phyloP scores from a whole-genome alignment of 2,113 vertebrate species.

The Xenopus borealis region DNA sequence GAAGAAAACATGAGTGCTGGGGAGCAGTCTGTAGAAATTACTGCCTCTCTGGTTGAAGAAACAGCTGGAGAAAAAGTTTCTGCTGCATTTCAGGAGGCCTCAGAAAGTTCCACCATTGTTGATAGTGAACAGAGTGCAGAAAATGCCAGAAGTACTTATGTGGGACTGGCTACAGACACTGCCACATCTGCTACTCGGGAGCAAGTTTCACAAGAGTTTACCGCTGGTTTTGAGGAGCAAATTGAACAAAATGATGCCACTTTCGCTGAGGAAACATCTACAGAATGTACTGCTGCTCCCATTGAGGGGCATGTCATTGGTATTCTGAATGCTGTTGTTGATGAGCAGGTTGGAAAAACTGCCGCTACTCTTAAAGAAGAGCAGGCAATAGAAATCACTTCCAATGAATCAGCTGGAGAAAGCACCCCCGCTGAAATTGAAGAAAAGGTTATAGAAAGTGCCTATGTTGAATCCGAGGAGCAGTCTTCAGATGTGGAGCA shows the following conservation, averaged over 20 bases:
- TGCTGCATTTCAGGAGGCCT: slow-evolving; percentile 40
- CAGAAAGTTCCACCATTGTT: slow-evolving; percentile 37
- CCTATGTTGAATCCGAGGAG: too few species aligned
- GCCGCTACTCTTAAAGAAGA: neutral
- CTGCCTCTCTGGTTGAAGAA: too few species aligned
- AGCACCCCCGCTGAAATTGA: slow-evolving; percentile 31
- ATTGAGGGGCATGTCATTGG: neutral
- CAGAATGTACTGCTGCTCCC: neutral
- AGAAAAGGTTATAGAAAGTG: too few species aligned
- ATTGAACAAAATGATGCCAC: neutral
- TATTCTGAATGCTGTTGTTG: neutral
- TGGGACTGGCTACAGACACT: neutral
- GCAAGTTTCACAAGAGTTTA: neutral
- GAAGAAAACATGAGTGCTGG: too few species aligned
- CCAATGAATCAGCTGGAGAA: neutral
- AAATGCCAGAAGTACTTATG: neutral
- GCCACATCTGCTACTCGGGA: neutral
- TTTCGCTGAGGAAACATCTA: neutral
- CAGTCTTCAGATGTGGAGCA: too few species aligned
- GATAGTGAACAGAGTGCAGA: too few species aligned
- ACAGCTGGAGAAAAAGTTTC: neutral
- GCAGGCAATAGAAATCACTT: slow-evolving; percentile 35
- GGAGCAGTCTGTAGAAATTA: neutral
- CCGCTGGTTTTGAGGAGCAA: neutral
- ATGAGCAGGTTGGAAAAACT: neutral